Evolutionary conservation across 1,140 invertebrate genomes (phyloP).

Genomic region (Anoplophora glabripennis): DNA sequence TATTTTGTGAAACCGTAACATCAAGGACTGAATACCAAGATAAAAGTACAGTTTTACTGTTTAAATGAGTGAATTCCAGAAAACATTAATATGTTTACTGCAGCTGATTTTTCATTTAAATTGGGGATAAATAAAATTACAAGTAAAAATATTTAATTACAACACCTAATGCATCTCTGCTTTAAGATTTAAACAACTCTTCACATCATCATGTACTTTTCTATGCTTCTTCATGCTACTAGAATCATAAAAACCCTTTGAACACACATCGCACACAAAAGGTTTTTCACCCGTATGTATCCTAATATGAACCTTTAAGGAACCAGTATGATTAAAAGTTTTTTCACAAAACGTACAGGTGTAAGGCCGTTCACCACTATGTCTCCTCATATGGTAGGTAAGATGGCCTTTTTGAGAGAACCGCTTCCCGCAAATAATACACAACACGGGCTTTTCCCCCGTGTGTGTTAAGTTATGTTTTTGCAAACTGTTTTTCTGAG

Average conservation of each 20-base stretch:
- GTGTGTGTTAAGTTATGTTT: conserved; percentile 69
- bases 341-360: conserved; percentile 30
- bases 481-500: conserved; percentile 53
- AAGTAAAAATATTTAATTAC: too few species aligned
- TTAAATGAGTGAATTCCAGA: too few species aligned
- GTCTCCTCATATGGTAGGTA: conserved; percentile 61
- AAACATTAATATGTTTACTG: too few species aligned
- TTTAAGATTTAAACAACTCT: too few species aligned
- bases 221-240: conserved; percentile 33
- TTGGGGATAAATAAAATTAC: too few species aligned
- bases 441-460: conserved; percentile 69
- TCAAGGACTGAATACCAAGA: too few species aligned
- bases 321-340: conserved; percentile 28
- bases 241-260: conserved; percentile 33
- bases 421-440: conserved; percentile 67
- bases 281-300: conserved; percentile 60
- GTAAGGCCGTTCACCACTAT: conserved; percentile 53
- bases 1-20: too few species aligned
- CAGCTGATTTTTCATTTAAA: too few species aligned
- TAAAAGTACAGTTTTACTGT: too few species aligned
- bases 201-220: conserved; percentile 8
- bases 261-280: conserved; percentile 39
- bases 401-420: conserved; percentile 69
- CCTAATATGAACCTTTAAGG: conserved; percentile 59
- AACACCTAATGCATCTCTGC: too few species aligned